Percentiles rank a stretch among this genome's conserved stretches.
phyloP scores from a whole-genome alignment of 64 coral and sea anemone species.

The Porites australiensis region DNA sequence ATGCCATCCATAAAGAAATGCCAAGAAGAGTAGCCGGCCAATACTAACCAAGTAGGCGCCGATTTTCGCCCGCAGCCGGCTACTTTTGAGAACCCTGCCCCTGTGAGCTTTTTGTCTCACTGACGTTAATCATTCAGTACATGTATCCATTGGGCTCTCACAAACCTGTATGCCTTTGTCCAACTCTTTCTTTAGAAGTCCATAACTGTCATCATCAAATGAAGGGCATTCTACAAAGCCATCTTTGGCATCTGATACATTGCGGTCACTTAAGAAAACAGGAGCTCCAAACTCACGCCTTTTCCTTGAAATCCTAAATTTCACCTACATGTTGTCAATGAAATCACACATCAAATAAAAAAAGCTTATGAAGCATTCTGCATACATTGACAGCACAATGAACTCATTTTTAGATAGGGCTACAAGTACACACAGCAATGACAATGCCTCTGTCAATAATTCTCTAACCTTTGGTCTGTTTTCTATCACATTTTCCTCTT shows the following conservation, averaged over 20 bases:
- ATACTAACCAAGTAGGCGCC: too few relatives aligned
- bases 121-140: neutral
- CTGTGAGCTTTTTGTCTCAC: neutral
- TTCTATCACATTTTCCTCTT: slow-evolving; percentile 88
- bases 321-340: slow-evolving; percentile 39
- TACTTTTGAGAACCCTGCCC: too few relatives aligned
- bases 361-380: too few relatives aligned
- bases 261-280: slow-evolving; percentile 83
- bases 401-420: too few relatives aligned
- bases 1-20: too few relatives aligned
- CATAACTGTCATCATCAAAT: slow-evolving; percentile 94
- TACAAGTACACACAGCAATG: too few relatives aligned
- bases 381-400: too few relatives aligned
- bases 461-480: slow-evolving; percentile 80
- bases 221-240: slow-evolving; percentile 93
- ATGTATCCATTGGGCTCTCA: neutral
- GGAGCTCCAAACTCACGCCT: slow-evolving; percentile 95
- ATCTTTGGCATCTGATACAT: slow-evolving; percentile 89
- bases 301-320: slow-evolving; percentile 89
- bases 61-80: too few relatives aligned
- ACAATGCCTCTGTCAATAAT: neutral
- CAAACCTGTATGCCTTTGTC: slow-evolving; percentile 90
- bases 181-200: slow-evolving; percentile 78
- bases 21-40: too few relatives aligned
- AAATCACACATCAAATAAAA: neutral